These are phyloP conservation scores for Cygnus buccinator DNA, from an alignment of 2,113 vertebrate species.

Conservation along the genomic window DNA sequence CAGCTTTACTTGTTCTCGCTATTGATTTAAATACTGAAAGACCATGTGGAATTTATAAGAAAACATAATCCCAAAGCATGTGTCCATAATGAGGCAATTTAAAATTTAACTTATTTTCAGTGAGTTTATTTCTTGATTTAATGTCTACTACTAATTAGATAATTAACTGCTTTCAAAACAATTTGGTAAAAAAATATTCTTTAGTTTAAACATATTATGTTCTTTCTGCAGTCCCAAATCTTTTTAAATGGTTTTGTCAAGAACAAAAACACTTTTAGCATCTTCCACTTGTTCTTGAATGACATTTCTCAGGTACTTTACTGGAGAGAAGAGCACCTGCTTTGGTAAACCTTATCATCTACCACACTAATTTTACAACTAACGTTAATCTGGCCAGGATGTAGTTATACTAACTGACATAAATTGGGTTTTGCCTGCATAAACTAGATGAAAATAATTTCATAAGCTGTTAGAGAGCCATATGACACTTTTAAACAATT, in stretches of 20 bases:
- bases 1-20: neutral
- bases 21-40: neutral
- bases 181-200: neutral
- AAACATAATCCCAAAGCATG: neutral
- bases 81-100: neutral
- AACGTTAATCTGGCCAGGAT: neutral
- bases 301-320: neutral
- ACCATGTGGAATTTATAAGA: neutral
- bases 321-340: neutral
- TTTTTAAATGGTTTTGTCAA: neutral
- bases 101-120: neutral
- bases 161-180: neutral
- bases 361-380: neutral
- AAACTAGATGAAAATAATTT: slow-evolving; percentile 32
- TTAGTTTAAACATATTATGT: neutral
- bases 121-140: neutral
- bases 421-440: neutral
- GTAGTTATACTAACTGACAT: neutral
- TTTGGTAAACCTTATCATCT: neutral
- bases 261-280: neutral
- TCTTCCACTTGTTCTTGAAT: neutral
- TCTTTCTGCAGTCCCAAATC: neutral
- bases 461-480: neutral
- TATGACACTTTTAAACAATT: slow-evolving; percentile 19
- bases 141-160: neutral